Conservation (phyloP, 1,140 invertebrate genomes). For the Brachionus rotundiformis region DNA sequence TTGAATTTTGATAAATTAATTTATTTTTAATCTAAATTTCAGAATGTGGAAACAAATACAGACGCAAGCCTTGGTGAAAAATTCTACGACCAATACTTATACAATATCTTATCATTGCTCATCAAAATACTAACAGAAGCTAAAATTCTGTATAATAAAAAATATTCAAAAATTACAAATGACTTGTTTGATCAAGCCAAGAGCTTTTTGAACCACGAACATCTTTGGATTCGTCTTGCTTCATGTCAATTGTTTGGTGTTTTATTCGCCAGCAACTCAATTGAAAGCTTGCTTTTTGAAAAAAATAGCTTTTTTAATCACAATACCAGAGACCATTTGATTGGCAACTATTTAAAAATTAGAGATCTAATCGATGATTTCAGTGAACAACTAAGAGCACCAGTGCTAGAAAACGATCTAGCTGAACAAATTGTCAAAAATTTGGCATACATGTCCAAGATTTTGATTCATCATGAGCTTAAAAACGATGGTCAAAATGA, state of each 20-base stretch:
- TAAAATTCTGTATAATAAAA: constrained; percentile 65
- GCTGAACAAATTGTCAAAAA: constrained; percentile 70
- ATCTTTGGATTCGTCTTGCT: constrained; percentile 75
- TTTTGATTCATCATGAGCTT: constrained; percentile 66
- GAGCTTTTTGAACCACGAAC: constrained; percentile 68
- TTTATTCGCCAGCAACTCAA: constrained; percentile 70
- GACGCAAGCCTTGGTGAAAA: not conserved
- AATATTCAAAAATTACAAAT: constrained; percentile 63
- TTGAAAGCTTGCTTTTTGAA: constrained; percentile 66
- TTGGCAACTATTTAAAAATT: constrained; percentile 61
- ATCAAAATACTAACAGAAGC: constrained; percentile 69
- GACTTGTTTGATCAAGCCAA: constrained; percentile 65
- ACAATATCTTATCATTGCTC: constrained; percentile 66
- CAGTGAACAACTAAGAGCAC: constrained; percentile 72
- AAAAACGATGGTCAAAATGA: constrained; percentile 55
- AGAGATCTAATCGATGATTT: constrained; percentile 73
- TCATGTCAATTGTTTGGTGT: constrained; percentile 74
- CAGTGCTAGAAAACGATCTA: constrained; percentile 57
- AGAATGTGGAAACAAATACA: not conserved
- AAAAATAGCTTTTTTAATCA: constrained; percentile 52
- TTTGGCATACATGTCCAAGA: constrained; percentile 71
- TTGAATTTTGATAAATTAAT: no score
- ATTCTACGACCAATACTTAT: constrained; percentile 51
- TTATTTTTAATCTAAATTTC: not conserved
- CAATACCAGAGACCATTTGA: constrained; percentile 52